Percentiles rank a stretch among this genome's conserved stretches.
phyloP scores from a whole-genome alignment of 2,797 vertebrate species.

The Eupleurogrammus muticus region DNA sequence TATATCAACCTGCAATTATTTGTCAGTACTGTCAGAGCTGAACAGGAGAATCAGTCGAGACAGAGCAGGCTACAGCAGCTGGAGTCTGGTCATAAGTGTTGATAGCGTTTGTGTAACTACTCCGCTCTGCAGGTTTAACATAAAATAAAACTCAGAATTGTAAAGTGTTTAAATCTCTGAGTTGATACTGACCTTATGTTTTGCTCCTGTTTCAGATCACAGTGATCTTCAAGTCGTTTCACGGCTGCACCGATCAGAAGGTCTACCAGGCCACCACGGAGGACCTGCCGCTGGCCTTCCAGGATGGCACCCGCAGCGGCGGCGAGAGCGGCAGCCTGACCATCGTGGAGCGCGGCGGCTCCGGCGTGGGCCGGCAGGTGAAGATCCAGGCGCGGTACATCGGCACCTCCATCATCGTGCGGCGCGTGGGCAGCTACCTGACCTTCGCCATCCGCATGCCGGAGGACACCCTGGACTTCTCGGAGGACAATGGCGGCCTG shows the following conservation, averaged over 20 bases:
- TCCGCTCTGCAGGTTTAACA: too few species aligned
- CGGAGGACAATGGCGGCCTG: conserved; percentile 82
- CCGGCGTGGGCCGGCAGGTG: conserved; percentile 80
- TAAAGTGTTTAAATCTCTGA: not conserved
- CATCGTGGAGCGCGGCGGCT: conserved; percentile 78
- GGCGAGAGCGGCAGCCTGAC: conserved; percentile 83
- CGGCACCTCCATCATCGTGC: conserved; percentile 85
- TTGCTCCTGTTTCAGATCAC: conserved; percentile 81
- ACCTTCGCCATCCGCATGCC: conserved; percentile 90
- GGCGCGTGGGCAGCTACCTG: conserved; percentile 87
- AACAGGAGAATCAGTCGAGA: too few species aligned
- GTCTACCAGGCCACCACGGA: conserved; percentile 89
- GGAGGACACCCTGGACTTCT: conserved; percentile 82
- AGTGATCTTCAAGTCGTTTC: conserved; percentile 88
- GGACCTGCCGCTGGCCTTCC: conserved; percentile 86
- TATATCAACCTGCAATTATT: too few species aligned
- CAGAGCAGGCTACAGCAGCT: too few species aligned
- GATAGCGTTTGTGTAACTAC: too few species aligned
- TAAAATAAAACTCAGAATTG: not conserved
- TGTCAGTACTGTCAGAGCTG: too few species aligned
- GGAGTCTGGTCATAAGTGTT: too few species aligned
- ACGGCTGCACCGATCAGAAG: conserved; percentile 88
- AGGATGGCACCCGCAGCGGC: conserved; percentile 83
- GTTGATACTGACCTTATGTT: not conserved
- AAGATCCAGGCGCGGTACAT: conserved; percentile 88